Evolutionary conservation across 2,888 invertebrate genomes (phyloP).

Genomic region (Acronicta alni): DNA sequence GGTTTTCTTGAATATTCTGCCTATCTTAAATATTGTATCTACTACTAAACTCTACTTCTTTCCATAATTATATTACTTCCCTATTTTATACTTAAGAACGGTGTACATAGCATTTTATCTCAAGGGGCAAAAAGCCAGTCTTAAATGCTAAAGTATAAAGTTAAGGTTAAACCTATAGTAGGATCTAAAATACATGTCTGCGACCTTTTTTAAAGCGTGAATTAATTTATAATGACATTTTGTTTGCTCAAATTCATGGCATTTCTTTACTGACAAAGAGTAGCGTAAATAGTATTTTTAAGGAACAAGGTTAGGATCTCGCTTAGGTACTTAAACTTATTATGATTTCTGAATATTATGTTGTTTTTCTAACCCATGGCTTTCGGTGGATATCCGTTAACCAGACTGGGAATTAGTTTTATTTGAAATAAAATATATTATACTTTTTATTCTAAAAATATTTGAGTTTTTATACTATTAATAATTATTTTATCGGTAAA

Average conservation of each 20-base stretch:
- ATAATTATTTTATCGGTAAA: slow-evolving; percentile 59
- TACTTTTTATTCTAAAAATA: slow-evolving; percentile 60
- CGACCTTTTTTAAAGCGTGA: slow-evolving; percentile 39
- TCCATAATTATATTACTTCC: slow-evolving; percentile 16
- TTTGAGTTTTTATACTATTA: slow-evolving; percentile 56
- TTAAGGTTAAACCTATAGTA: slow-evolving; percentile 16
- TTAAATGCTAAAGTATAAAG: slow-evolving; percentile 39
- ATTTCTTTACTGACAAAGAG: slow-evolving; percentile 82
- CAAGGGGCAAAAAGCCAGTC: slow-evolving; percentile 57
- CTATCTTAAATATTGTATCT: slow-evolving; percentile 19
- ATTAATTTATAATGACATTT: slow-evolving; percentile 66
- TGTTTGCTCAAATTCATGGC: slow-evolving; percentile 87
- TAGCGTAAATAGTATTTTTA: slow-evolving; percentile 63
- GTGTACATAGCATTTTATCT: slow-evolving; percentile 51
- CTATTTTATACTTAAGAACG: slow-evolving; percentile 28
- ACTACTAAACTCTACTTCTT: slow-evolving; percentile 22
- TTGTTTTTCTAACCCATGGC: slow-evolving; percentile 66
- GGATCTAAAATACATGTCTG: slow-evolving; percentile 31
- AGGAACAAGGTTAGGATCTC: slow-evolving; percentile 74
- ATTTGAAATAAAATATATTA: slow-evolving; percentile 59
- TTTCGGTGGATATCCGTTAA: slow-evolving; percentile 74
- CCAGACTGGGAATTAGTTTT: slow-evolving; percentile 62
- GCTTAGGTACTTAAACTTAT: slow-evolving; percentile 63
- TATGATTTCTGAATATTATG: slow-evolving; percentile 60
- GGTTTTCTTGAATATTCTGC: slow-evolving; percentile 34